Evolutionary conservation across 2,888 invertebrate genomes (phyloP).

Genomic region (Hydriomena furcata): DNA sequence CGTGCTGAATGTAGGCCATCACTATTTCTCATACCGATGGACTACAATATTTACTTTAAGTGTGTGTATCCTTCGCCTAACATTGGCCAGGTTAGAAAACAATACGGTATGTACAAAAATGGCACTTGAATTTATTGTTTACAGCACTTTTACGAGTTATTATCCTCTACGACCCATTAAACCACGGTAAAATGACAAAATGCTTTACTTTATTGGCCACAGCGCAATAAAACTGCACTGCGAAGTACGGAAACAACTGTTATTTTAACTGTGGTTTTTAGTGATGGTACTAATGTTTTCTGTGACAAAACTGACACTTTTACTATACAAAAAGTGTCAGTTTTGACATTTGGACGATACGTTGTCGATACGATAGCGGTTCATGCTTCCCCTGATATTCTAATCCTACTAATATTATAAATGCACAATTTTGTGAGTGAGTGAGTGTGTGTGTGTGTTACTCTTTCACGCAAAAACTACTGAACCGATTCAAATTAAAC

Average conservation of each 20-base stretch:
- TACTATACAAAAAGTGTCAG: too few species aligned
- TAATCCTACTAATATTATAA: too few species aligned
- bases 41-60: not conserved
- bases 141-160: slow-evolving; percentile 26
- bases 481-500: too few species aligned
- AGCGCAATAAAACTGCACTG: slow-evolving; percentile 29
- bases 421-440: too few species aligned
- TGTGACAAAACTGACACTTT: too few species aligned
- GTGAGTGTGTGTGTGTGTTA: too few species aligned
- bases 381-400: too few species aligned
- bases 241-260: slow-evolving; percentile 1
- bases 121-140: slow-evolving; percentile 13
- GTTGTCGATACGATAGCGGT: too few species aligned
- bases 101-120: slow-evolving; percentile 1
- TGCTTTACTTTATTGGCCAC: slow-evolving; percentile 31
- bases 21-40: too few species aligned
- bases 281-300: slow-evolving; percentile 10
- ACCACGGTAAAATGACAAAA: slow-evolving; percentile 34
- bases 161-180: slow-evolving; percentile 32
- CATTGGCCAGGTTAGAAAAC: not conserved
- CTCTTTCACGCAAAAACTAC: too few species aligned
- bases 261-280: not conserved
- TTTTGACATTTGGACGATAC: too few species aligned
- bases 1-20: too few species aligned
- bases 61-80: not conserved